These are phyloP conservation scores for Anisognathus igniventris DNA, from an alignment of 2,797 vertebrate genomes.

Conservation along the genomic window DNA sequence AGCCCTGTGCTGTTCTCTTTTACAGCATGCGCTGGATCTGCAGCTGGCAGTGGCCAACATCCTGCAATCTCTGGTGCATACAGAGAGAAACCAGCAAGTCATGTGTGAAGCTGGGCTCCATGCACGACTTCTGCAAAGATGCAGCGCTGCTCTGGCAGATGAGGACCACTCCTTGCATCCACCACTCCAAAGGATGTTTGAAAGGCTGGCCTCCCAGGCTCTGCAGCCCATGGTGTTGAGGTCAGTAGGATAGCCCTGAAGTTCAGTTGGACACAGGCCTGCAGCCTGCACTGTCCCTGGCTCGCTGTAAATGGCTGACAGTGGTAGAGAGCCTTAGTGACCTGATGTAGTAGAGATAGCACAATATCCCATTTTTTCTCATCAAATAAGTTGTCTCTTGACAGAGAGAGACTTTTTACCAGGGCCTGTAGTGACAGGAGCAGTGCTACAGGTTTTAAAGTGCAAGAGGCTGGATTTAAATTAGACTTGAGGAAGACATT, in stretches of 20 bases:
- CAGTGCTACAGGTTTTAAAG: not conserved
- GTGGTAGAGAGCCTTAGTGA: not conserved
- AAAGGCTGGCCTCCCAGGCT: conserved; percentile 93
- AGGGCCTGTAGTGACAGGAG: not conserved
- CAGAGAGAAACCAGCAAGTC: conserved; percentile 94
- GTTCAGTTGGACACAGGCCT: not conserved
- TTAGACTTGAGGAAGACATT: not conserved
- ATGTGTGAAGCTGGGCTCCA: conserved; percentile 94
- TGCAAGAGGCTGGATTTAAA: not conserved
- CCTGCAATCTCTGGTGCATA: conserved; percentile 91
- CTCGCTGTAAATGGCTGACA: not conserved
- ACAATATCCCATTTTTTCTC: not conserved
- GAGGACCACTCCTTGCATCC: conserved; percentile 95
- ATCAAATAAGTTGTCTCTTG: not conserved
- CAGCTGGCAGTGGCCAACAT: conserved; percentile 94
- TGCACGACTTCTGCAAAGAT: conserved; percentile 90
- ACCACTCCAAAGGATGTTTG: conserved; percentile 95
- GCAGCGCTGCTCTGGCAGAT: conserved; percentile 89
- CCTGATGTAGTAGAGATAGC: not conserved
- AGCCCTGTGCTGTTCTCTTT: not conserved
- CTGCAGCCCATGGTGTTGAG: conserved; percentile 94
- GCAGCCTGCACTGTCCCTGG: not conserved
- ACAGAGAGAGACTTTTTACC: not conserved
- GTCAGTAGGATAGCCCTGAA: conserved; percentile 64
- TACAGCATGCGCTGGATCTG: conserved; percentile 91